phyloP scores from a whole-genome alignment of 1,140 invertebrate genomes.

The Prorops nasuta region DNA sequence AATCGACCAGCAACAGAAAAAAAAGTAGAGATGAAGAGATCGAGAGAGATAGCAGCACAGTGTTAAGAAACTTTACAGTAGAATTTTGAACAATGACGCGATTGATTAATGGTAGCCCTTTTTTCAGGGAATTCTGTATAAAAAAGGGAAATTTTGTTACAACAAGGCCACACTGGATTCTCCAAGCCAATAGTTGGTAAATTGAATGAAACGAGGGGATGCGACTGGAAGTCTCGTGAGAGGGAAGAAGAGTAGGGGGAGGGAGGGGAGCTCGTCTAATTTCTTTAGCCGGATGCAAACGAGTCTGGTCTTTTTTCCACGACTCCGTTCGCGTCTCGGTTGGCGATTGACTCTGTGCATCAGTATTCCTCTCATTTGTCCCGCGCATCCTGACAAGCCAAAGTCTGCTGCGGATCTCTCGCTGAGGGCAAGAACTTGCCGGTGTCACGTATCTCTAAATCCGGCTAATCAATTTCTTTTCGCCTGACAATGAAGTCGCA shows the following conservation, averaged over 20 bases:
- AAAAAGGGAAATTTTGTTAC: too few species aligned
- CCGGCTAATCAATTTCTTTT: conserved; percentile 33
- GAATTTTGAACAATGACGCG: too few species aligned
- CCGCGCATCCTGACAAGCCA: conserved; percentile 39
- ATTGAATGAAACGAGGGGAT: too few species aligned
- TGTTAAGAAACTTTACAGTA: too few species aligned
- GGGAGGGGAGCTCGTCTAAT: not conserved
- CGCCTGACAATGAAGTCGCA: conserved; percentile 19
- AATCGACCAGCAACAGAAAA: too few species aligned
- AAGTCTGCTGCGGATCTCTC: conserved; percentile 38
- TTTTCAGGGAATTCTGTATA: too few species aligned
- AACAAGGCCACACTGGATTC: too few species aligned
- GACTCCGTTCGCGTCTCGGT: conserved; percentile 5
- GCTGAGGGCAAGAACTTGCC: not conserved
- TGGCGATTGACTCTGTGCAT: conserved; percentile 16
- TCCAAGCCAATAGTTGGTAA: too few species aligned
- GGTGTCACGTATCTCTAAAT: conserved; percentile 28
- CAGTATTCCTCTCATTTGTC: conserved; percentile 43
- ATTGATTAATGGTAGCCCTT: too few species aligned
- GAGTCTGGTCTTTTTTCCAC: not conserved
- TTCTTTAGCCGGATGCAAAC: not conserved
- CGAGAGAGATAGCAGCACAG: conserved; percentile 4
- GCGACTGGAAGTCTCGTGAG: too few species aligned
- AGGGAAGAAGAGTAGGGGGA: too few species aligned
- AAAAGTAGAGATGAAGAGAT: not conserved